A percentile compares a stretch with the other conserved stretches of the same genome.
Evolutionary conservation across 2,797 vertebrate genomes (phyloP).

Genomic region (Nothura maculosa): DNA sequence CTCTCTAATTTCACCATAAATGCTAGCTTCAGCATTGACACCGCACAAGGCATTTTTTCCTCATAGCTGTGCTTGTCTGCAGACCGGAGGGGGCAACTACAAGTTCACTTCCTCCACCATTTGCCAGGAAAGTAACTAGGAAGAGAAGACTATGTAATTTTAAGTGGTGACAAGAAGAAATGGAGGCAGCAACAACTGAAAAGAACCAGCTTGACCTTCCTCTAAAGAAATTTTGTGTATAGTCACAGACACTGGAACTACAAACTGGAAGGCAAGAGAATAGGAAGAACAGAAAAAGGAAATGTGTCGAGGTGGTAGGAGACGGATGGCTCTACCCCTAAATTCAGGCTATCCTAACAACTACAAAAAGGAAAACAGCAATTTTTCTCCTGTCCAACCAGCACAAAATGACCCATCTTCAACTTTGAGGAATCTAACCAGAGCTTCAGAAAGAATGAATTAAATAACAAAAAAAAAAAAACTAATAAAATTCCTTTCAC

Average conservation of each 20-base stretch:
- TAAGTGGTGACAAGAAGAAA: background rate
- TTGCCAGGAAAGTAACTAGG: background rate
- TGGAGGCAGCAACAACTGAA: background rate
- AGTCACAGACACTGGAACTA: background rate
- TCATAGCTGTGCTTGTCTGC: background rate
- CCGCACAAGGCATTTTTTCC: background rate
- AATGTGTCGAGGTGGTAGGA: fast-evolving
- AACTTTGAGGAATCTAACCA: background rate
- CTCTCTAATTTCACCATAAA: too few species aligned
- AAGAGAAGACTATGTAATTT: background rate
- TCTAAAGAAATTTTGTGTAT: conserved; percentile 9
- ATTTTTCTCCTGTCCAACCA: background rate
- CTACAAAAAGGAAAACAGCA: fast-evolving
- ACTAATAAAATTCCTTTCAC: background rate
- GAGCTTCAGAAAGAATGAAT: background rate
- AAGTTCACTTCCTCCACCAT: background rate
- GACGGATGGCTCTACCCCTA: fast-evolving
- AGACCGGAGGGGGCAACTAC: background rate
- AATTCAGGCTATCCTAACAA: background rate
- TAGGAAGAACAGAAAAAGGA: background rate
- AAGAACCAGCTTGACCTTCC: conserved; percentile 42
- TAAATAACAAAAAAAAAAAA: background rate
- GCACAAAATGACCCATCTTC: background rate
- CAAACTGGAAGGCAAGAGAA: background rate
- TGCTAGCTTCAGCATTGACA: background rate